Evolutionary conservation across 2,888 invertebrate species (phyloP), one percentile per base, ranked within the genome.

Genomic region (Parnassius mnemosyne): DNA sequence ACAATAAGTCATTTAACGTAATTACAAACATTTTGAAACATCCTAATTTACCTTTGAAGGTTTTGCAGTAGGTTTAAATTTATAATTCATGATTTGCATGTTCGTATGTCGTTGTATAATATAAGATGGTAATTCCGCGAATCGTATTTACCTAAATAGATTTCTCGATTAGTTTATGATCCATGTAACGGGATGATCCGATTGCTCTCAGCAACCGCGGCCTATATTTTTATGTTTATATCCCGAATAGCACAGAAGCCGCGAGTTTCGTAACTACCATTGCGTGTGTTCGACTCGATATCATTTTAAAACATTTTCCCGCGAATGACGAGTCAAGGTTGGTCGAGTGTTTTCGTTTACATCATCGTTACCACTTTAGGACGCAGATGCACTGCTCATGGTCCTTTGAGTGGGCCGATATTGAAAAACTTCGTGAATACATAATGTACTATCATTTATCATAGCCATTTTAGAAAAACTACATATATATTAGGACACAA

Each of bases 161-260:
- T 67, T 70, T 73, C 68, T 73, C 69, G 66, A 72, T 71, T 71
- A 67, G 74, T 78, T 79, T 80, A 80, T 80, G 79, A 80, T 78
- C 71, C 69, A 67, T 66, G 59, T 68, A 77, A 69, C 79, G 76
- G 77, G 68, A 72, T 56, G 58, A 60, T 58, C 65, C 53, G 71
- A 71, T 75, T 68, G 71, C 64, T 76, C 78, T 75, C 73, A 74
- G 60, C 63, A 64, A 65, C 74, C 71, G 70, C 80, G 85, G 76
- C 87, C 88, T 77, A 85, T 70, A 83, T 87, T 52, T 73, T 64
- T 67, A 58, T 85, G 86, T 86, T 85, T 85, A 85, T 77, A 78
- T 82, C 72, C 79, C 73, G 79, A 78, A 83, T 83, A 81, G 71
- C 77, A 66, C 67, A 66, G 73, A 76, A 83, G 81, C 80, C 80